A percentile compares a stretch with the other conserved stretches of the same genome.
phyloP scores from a whole-genome alignment of 2,888 invertebrate genomes.

The Mycalesis mineus region DNA sequence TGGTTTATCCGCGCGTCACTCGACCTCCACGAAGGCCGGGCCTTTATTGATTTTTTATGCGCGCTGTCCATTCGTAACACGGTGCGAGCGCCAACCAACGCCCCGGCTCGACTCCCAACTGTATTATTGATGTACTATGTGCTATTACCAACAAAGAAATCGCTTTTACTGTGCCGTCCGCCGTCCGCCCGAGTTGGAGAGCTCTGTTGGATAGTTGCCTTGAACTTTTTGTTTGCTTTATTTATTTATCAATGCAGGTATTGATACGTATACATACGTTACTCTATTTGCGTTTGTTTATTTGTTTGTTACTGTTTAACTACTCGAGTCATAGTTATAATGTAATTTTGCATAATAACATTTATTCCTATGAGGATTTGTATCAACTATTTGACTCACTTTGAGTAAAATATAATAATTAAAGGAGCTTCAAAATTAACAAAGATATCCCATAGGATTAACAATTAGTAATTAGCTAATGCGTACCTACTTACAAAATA shows the following conservation, averaged over 20 bases:
- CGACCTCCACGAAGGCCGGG: conserved; percentile 73
- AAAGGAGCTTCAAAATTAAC: too few species aligned
- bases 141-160: not conserved
- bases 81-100: conserved; percentile 31
- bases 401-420: too few species aligned
- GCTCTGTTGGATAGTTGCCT: not conserved
- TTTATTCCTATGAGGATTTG: too few species aligned
- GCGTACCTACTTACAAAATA: too few species aligned
- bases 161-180: not conserved
- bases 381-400: too few species aligned
- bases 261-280: too few species aligned
- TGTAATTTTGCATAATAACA: too few species aligned
- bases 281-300: too few species aligned
- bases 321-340: too few species aligned
- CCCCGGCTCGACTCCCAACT: conserved; percentile 32
- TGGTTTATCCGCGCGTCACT: conserved; percentile 38
- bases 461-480: too few species aligned
- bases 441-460: too few species aligned
- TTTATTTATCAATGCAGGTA: not conserved
- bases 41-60: conserved; percentile 77
- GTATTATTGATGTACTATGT: conserved; percentile 5
- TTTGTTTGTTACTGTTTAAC: too few species aligned
- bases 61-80: conserved; percentile 64
- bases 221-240: not conserved
- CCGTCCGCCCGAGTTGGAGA: not conserved